These are phyloP conservation scores for Rhingia rostrata DNA, from an alignment of 2,888 invertebrate species.

Conservation along the genomic window DNA sequence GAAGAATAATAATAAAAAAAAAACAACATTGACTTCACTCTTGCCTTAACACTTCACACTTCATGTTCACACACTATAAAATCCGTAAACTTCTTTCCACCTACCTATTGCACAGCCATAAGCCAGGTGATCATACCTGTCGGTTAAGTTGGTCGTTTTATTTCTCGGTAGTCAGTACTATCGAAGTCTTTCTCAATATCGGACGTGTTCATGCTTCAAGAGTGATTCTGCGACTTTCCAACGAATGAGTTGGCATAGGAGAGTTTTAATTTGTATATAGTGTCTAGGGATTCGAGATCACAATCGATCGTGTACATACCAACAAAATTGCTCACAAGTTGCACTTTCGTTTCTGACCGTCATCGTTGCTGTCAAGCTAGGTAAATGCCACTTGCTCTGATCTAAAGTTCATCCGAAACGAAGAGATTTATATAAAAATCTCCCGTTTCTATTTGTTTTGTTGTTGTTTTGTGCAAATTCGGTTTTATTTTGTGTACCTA, in stretches of 20 bases:
- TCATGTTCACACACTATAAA: background rate
- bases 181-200: slow-evolving; percentile 57
- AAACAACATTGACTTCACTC: too few relatives aligned
- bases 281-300: slow-evolving; percentile 29
- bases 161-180: slow-evolving; percentile 24
- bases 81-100: background rate
- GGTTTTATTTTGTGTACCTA: slow-evolving; percentile 20
- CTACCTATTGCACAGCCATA: background rate
- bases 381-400: slow-evolving; percentile 72
- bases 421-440: slow-evolving; percentile 18
- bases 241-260: slow-evolving; percentile 45
- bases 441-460: too few relatives aligned
- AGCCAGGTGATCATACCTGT: slow-evolving; percentile 55
- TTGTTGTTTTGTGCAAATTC: slow-evolving; percentile 29
- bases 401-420: slow-evolving; percentile 68
- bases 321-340: slow-evolving; percentile 63
- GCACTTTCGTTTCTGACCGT: slow-evolving; percentile 66
- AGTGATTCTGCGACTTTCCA: background rate
- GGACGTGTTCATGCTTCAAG: slow-evolving; percentile 33
- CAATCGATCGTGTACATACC: slow-evolving; percentile 47
- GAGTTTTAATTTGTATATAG: slow-evolving; percentile 4
- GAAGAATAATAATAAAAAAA: too few relatives aligned
- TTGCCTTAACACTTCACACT: too few relatives aligned
- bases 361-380: slow-evolving; percentile 45
- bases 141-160: slow-evolving; percentile 46